A percentile compares a stretch with the other conserved stretches of the same genome.
Conservation (phyloP, 1,140 invertebrate species). For the Drosophila triauraria region DNA sequence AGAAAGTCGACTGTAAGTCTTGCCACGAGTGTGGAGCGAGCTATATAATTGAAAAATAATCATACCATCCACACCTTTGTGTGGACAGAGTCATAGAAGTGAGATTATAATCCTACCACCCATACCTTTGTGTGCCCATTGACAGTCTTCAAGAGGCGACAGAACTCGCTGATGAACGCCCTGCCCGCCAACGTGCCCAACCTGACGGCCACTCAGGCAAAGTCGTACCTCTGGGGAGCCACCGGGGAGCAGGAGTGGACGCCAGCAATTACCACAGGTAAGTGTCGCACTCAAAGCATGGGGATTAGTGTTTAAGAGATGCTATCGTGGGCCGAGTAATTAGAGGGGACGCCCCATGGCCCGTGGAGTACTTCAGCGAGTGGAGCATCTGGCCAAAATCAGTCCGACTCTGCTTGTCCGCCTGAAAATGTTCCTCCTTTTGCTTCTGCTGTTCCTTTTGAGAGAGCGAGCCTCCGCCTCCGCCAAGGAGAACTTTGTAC, state of each 20-base stretch:
- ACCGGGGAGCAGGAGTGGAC: slow-evolving; percentile 98
- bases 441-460: slow-evolving; percentile 15
- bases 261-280: slow-evolving; percentile 96
- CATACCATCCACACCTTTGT: no score
- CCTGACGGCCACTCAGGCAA: slow-evolving; percentile 86
- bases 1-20: slow-evolving; percentile 69
- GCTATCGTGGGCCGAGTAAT: slow-evolving; percentile 30
- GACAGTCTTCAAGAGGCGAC: slow-evolving; percentile 68
- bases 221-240: slow-evolving; percentile 94
- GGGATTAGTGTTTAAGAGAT: slow-evolving; percentile 41
- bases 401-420: background rate
- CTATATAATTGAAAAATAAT: no score
- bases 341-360: background rate
- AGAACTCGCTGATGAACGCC: slow-evolving; percentile 67
- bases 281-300: slow-evolving; percentile 57
- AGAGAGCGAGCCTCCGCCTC: background rate
- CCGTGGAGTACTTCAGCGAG: background rate
- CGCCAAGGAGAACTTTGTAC: slow-evolving; percentile 11
- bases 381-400: background rate
- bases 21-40: no score
- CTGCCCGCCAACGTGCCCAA: slow-evolving; percentile 61
- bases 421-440: slow-evolving; percentile 37
- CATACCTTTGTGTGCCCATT: background rate
- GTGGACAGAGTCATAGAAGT: no score
- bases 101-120: no score